phyloP scores from a whole-genome alignment of 2,113 vertebrate species.

The Sciurus niger region DNA sequence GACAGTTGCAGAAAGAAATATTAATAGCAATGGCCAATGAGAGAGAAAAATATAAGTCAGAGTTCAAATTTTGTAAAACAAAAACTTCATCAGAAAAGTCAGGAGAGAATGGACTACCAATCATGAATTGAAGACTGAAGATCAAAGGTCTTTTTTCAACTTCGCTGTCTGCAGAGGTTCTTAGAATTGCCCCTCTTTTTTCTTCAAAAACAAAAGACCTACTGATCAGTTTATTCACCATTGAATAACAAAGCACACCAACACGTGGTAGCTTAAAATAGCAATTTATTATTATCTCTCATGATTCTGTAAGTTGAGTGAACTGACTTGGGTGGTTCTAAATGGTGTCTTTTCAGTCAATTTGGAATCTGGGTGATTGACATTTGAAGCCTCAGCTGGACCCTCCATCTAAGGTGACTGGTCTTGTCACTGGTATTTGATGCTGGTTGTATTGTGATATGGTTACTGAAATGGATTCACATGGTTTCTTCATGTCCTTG shows the following conservation, averaged over 20 bases:
- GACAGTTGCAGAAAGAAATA: background rate
- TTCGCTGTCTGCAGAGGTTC: background rate
- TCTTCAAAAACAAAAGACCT: background rate
- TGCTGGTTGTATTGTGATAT: background rate
- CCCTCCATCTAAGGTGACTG: background rate
- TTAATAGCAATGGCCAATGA: background rate
- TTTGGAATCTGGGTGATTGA: background rate
- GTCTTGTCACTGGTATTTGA: too few relatives aligned
- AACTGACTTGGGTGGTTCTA: background rate
- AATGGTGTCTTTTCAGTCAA: background rate
- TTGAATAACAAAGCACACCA: background rate
- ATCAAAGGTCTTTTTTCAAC: background rate
- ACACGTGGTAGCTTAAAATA: background rate
- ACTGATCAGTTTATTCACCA: background rate
- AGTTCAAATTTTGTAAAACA: background rate
- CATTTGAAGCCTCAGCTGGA: rapidly evolving
- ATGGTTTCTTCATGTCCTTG: background rate
- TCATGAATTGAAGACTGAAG: background rate
- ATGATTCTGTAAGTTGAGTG: background rate
- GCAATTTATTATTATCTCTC: background rate
- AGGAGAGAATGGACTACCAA: background rate
- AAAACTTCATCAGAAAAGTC: background rate
- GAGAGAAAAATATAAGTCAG: background rate
- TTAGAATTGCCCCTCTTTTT: background rate
- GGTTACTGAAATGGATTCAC: background rate